Evolutionary conservation across 2,888 invertebrate genomes (phyloP).

Genomic region (Lamellibrachia columna): DNA sequence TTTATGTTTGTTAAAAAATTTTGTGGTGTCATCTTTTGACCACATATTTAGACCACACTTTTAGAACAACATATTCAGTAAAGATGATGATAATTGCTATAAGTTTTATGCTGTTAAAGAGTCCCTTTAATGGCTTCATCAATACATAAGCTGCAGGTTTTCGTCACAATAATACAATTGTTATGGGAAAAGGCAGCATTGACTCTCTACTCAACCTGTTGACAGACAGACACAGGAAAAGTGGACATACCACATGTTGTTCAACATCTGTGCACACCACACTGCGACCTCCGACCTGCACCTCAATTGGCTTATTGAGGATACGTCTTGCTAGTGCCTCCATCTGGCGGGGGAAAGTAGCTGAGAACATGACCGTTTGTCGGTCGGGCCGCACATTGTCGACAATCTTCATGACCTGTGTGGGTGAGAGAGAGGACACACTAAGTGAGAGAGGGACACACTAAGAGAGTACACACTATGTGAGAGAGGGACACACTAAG

Average conservation of each 20-base stretch:
- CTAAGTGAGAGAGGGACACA: too few relatives aligned
- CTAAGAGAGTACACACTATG: too few relatives aligned
- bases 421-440: slow-evolving; percentile 78
- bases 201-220: slow-evolving; percentile 39
- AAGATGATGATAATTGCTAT: too few relatives aligned
- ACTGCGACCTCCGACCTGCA: slow-evolving; percentile 88
- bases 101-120: too few relatives aligned
- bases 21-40: too few relatives aligned
- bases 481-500: too few relatives aligned
- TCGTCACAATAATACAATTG: neutral
- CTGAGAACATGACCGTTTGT: slow-evolving; percentile 98
- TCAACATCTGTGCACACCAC: slow-evolving; percentile 98
- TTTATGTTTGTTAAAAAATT: too few relatives aligned
- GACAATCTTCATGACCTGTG: slow-evolving; percentile 94
- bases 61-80: too few relatives aligned
- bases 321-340: slow-evolving; percentile 95
- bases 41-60: too few relatives aligned
- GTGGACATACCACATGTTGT: slow-evolving; percentile 80
- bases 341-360: slow-evolving; percentile 99
- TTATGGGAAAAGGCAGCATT: neutral
- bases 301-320: slow-evolving; percentile 93
- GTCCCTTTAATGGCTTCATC: neutral
- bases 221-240: slow-evolving; percentile 28
- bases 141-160: neutral
- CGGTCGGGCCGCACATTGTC: slow-evolving; percentile 96